Percentiles rank a stretch among this genome's conserved stretches.
These are phyloP conservation scores for Phoebastria nigripes DNA, from an alignment of 2,797 vertebrate genomes.

Conservation along the genomic window DNA sequence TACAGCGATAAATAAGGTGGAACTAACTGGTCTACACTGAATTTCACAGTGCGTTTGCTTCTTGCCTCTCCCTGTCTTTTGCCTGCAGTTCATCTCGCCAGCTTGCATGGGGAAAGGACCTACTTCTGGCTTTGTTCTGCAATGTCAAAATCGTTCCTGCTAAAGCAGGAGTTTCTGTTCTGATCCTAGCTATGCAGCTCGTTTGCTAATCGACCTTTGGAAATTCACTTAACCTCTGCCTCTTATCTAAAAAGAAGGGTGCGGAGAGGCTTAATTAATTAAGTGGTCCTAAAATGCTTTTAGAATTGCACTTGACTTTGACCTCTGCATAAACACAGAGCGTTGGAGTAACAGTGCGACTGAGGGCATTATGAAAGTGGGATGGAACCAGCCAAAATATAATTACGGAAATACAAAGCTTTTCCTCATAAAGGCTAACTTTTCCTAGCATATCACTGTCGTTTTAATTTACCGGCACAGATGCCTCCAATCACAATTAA, in stretches of 20 bases:
- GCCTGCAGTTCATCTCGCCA: neutral
- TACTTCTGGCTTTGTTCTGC: neutral
- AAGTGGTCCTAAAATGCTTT: conserved; percentile 6
- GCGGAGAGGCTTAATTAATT: conserved; percentile 18
- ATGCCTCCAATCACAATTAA: neutral
- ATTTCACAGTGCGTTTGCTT: neutral
- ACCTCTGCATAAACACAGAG: neutral
- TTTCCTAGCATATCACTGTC: neutral
- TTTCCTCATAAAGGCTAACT: neutral
- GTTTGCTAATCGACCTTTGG: neutral
- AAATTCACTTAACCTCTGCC: conserved; percentile 28
- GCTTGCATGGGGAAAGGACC: neutral
- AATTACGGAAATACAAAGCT: neutral
- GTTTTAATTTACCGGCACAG: neutral
- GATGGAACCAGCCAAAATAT: neutral
- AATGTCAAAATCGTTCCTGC: neutral
- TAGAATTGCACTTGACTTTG: neutral
- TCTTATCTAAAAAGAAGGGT: neutral
- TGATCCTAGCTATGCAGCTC: neutral
- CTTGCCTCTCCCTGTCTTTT: neutral
- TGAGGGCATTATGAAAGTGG: neutral
- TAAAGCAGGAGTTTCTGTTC: neutral
- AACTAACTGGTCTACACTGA: neutral
- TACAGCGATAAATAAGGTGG: neutral
- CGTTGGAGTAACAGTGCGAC: neutral